phyloP scores from a whole-genome alignment of 2,888 invertebrate species.

The Ochropleura plecta region DNA sequence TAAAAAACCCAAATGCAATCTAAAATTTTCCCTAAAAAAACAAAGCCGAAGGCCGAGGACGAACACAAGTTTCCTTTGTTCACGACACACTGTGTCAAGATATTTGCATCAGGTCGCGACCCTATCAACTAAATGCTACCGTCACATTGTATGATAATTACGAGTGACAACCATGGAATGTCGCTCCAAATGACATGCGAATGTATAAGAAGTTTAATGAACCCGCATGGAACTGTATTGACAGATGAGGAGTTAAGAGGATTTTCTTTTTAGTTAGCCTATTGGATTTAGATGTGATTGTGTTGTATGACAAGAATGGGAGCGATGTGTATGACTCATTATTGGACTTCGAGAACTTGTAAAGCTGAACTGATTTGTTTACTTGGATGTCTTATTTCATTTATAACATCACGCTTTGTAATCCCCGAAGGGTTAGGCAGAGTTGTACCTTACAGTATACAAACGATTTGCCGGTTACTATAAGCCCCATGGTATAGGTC shows the following conservation, averaged over 20 bases:
- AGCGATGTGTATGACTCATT: constrained; percentile 7
- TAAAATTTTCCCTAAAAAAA: background rate
- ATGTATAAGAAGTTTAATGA: constrained; percentile 75
- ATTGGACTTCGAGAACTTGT: background rate
- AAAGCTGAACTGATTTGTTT: background rate
- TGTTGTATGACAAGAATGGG: background rate
- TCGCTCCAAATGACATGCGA: constrained; percentile 73
- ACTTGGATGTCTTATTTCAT: background rate
- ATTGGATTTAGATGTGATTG: constrained; percentile 25
- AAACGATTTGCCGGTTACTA: too few relatives aligned
- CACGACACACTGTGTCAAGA: constrained; percentile 57
- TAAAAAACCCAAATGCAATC: background rate
- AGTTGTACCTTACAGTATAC: too few relatives aligned
- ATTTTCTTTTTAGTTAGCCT: constrained; percentile 53
- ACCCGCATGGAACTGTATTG: constrained; percentile 67
- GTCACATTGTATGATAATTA: constrained; percentile 88
- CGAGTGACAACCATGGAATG: constrained; percentile 76
- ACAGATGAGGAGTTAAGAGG: constrained; percentile 66
- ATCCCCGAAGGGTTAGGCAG: too few relatives aligned
- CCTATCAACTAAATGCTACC: constrained; percentile 81
- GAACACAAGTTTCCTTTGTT: constrained; percentile 43
- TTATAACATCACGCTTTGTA: too few relatives aligned
- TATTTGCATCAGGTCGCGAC: constrained; percentile 74
- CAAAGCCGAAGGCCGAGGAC: constrained; percentile 11
- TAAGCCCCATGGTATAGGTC: too few relatives aligned